Percentiles rank a stretch among this genome's conserved stretches.
Conservation (phyloP, 2,888 invertebrate genomes). For the Eupeodes latifasciatus region DNA sequence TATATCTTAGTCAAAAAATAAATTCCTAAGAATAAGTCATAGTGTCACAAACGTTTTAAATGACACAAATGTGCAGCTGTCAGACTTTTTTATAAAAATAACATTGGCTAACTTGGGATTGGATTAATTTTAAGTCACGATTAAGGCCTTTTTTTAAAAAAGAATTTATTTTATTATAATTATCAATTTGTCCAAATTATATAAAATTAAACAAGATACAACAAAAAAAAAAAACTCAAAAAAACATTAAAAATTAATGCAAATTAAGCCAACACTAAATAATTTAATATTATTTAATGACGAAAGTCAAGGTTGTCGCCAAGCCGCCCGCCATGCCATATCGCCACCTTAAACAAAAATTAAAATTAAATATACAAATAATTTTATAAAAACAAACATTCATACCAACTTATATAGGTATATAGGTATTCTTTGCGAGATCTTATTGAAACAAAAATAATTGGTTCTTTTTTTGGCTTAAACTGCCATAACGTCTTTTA, state of each 20-base stretch:
- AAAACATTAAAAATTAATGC: conserved; percentile 9
- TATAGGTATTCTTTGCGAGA: neutral
- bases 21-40: too few species aligned
- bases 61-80: too few species aligned
- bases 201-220: neutral
- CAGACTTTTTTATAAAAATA: too few species aligned
- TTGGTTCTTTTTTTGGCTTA: conserved; percentile 34
- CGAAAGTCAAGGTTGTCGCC: conserved; percentile 64
- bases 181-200: neutral
- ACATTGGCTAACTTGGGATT: too few species aligned
- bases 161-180: neutral
- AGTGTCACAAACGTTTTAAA: too few species aligned
- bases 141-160: too few species aligned
- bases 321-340: neutral
- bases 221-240: neutral
- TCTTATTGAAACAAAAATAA: conserved; percentile 40
- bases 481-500: conserved; percentile 50
- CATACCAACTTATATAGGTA: neutral
- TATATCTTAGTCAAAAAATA: too few species aligned
- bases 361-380: neutral
- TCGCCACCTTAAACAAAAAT: neutral
- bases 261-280: conserved; percentile 9
- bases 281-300: conserved; percentile 37
- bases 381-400: neutral
- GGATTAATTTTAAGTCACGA: too few species aligned